Evolutionary conservation across 2,888 invertebrate genomes (phyloP).

Genomic region (Acanthosoma haemorrhoidale): DNA sequence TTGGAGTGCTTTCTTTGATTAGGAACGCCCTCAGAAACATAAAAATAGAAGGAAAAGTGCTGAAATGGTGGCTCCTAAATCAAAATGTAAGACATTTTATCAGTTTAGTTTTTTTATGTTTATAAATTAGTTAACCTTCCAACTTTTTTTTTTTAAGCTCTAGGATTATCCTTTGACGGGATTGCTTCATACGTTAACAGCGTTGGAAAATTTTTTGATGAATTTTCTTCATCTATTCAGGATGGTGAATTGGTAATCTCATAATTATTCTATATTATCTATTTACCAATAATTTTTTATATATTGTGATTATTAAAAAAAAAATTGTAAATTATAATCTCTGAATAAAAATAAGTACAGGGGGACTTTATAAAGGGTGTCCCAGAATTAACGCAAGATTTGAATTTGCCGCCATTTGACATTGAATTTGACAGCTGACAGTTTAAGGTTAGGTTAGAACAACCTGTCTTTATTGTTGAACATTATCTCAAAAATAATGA

Average conservation of each 20-base stretch:
- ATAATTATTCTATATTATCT: too few species aligned
- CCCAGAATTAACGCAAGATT: too few species aligned
- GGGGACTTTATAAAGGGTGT: too few species aligned
- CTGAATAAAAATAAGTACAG: too few species aligned
- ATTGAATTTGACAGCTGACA: too few species aligned
- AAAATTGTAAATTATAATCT: too few species aligned
- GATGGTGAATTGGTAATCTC: slow-evolving; percentile 24
- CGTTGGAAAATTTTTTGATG: slow-evolving; percentile 23
- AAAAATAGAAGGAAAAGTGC: slow-evolving; percentile 23
- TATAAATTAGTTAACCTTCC: background rate
- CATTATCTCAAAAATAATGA: too few species aligned
- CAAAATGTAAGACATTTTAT: background rate
- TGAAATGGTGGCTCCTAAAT: background rate
- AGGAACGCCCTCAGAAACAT: background rate
- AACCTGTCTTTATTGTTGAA: too few species aligned
- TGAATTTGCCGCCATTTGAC: too few species aligned
- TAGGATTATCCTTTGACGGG: background rate
- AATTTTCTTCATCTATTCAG: slow-evolving; percentile 6
- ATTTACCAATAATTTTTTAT: background rate
- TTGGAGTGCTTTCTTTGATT: too few species aligned
- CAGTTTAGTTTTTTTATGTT: background rate
- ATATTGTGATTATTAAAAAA: too few species aligned
- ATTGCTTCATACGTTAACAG: slow-evolving; percentile 12
- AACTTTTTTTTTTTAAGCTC: background rate
- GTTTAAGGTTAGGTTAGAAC: too few species aligned